Evolutionary conservation across 2,113 vertebrate species (phyloP).

Genomic region (Eidolon helvum): DNA sequence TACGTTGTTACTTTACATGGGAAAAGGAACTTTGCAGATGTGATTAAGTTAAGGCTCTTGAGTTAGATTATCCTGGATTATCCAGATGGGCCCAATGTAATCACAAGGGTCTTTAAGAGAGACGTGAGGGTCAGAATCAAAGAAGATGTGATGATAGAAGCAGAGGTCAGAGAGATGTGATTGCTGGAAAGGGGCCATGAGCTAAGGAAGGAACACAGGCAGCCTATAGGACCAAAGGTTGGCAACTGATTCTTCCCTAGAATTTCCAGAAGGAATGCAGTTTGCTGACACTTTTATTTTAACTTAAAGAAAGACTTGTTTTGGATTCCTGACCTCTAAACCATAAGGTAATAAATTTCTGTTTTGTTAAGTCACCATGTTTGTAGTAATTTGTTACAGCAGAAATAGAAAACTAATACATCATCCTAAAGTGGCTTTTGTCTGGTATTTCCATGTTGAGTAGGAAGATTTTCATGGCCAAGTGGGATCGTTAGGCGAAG

Average conservation of each 20-base stretch:
- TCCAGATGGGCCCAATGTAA: background rate
- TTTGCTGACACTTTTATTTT: background rate
- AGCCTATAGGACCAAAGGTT: background rate
- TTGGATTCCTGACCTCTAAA: background rate
- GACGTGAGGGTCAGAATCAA: background rate
- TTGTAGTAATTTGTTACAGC: background rate
- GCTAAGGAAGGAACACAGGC: background rate
- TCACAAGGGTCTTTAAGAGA: background rate
- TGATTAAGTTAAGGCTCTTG: background rate
- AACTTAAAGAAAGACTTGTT: background rate
- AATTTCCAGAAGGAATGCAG: background rate
- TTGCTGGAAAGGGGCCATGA: background rate
- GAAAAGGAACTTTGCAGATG: background rate
- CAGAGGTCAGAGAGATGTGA: background rate
- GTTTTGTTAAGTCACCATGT: background rate
- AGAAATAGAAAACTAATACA: background rate
- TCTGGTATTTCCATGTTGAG: background rate
- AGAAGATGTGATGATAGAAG: background rate
- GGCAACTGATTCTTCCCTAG: background rate
- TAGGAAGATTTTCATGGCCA: background rate
- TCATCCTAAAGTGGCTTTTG: background rate
- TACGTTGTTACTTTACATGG: background rate
- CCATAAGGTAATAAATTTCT: background rate
- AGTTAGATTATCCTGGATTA: background rate
- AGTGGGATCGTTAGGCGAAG: background rate